Conservation (phyloP, 2,113 vertebrate genomes). For the Chlorodrepanis virens region DNA sequence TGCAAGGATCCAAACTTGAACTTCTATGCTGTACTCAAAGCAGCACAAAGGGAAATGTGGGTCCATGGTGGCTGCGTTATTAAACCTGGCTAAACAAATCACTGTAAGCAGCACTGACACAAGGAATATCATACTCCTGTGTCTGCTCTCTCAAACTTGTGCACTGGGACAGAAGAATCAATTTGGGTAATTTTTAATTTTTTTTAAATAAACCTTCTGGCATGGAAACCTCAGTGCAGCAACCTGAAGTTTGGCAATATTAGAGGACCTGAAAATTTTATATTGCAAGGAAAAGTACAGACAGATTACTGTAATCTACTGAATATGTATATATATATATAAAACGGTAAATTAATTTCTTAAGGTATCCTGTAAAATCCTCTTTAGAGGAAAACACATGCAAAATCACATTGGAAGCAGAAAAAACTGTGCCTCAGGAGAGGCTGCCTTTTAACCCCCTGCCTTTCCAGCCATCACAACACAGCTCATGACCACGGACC, state of each 20-base stretch:
- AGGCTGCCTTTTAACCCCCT: not conserved
- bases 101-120: not conserved
- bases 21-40: not conserved
- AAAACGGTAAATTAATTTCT: rapidly evolving
- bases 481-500: too few species aligned
- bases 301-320: not conserved
- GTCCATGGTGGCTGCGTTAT: not conserved
- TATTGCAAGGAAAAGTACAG: not conserved
- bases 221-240: not conserved
- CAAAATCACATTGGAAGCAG: not conserved
- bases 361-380: not conserved
- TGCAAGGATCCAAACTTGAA: not conserved
- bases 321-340: not conserved
- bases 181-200: too few species aligned
- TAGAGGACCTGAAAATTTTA: not conserved
- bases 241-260: not conserved
- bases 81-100: not conserved
- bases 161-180: not conserved
- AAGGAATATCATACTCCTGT: not conserved
- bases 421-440: rapidly evolving
- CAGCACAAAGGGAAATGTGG: not conserved
- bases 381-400: not conserved
- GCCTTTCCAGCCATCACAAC: not conserved
- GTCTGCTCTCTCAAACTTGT: not conserved
- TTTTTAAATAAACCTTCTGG: not conserved